These are phyloP conservation scores for Sialia sialis DNA, from an alignment of 2,113 vertebrate species.

Conservation along the genomic window DNA sequence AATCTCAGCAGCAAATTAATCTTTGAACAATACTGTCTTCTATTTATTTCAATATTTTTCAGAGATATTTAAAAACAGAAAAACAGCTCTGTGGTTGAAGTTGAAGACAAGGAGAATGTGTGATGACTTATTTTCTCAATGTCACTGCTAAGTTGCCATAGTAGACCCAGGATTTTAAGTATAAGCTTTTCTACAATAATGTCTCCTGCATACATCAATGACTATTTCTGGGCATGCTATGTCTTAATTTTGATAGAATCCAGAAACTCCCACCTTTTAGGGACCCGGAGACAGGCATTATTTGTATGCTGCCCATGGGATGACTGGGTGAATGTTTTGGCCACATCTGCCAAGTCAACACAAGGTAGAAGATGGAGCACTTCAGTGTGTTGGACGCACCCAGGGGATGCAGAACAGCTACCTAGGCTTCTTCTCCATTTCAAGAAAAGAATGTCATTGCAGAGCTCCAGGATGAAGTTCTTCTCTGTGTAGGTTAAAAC, in stretches of 20 bases:
- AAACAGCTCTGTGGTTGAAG: background rate
- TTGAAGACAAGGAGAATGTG: background rate
- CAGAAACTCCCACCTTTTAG: background rate
- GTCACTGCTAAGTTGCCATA: background rate
- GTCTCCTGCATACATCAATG: background rate
- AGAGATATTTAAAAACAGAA: background rate
- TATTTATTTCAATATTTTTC: constrained; percentile 31
- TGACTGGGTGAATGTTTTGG: background rate
- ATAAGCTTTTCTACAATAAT: background rate
- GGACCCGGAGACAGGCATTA: background rate
- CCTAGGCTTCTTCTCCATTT: background rate
- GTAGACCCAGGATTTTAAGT: background rate
- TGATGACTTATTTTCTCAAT: background rate
- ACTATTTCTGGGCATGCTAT: background rate
- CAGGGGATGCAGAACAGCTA: background rate
- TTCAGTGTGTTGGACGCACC: background rate
- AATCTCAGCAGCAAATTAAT: constrained; percentile 37
- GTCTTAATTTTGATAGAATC: background rate
- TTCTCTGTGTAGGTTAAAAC: background rate
- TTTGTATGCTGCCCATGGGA: background rate
- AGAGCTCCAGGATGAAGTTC: background rate
- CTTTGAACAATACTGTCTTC: constrained; percentile 28
- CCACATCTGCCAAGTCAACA: background rate
- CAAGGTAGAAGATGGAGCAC: background rate
- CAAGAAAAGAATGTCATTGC: background rate